Evolutionary conservation across 2,888 invertebrate species (phyloP).

Genomic region (Invenusta paracnida): DNA sequence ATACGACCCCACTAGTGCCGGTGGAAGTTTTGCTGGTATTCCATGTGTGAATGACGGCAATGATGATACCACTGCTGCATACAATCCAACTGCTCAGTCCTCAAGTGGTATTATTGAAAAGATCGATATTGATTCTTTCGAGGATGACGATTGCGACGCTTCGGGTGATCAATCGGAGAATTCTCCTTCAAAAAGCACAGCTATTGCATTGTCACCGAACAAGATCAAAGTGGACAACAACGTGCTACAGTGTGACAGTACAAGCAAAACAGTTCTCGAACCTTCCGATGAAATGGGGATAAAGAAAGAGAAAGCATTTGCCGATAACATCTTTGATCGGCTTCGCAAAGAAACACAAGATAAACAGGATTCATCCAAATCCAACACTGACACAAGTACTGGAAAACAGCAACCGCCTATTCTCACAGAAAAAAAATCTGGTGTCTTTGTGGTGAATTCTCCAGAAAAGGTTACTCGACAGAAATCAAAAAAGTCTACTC

Average conservation of each 20-base stretch:
- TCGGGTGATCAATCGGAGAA: too few species aligned
- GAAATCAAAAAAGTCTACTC: not conserved
- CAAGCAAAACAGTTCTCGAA: too few species aligned
- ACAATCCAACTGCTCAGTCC: not conserved
- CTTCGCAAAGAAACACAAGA: not conserved
- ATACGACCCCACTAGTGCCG: not conserved
- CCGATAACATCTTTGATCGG: not conserved
- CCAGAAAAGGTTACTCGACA: not conserved
- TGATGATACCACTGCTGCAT: not conserved
- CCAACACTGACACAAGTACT: not conserved
- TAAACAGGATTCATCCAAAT: not conserved
- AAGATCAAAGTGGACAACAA: too few species aligned
- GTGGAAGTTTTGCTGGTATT: not conserved
- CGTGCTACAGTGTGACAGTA: too few species aligned
- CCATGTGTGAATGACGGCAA: too few species aligned
- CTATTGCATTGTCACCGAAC: too few species aligned
- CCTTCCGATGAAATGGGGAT: not conserved
- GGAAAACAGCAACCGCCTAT: too few species aligned
- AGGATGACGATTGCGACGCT: not conserved
- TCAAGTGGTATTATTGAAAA: not conserved
- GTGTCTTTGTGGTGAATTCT: too few species aligned
- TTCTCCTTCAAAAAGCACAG: too few species aligned
- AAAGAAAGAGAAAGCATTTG: not conserved
- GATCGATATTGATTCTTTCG: not conserved
- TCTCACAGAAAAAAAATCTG: too few species aligned